Evolutionary conservation across 2,113 vertebrate species (phyloP), one percentile per base, ranked within the genome.

Genomic region (Lagopus leucura): DNA sequence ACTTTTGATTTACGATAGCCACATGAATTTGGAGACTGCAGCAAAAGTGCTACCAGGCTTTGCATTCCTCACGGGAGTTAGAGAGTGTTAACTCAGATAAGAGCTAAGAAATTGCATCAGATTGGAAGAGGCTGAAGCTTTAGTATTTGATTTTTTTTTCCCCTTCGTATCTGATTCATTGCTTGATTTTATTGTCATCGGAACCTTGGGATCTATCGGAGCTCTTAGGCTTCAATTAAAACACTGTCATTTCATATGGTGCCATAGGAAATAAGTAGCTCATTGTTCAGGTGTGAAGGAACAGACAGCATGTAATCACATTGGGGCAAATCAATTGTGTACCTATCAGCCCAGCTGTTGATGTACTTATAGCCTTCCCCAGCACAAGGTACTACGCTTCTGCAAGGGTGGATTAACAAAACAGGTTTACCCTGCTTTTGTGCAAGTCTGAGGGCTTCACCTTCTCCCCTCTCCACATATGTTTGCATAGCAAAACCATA

Each of bases 171-270:
- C 36, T 47, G 52, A 87, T 69, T 89, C 17, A 19, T 69, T 90
- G 61, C 54, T 34, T 60, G 72, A 74, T 86, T 86, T 94, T 92
- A 9, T 89, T 92, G 69, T 83, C 61, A 78, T 22, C 30, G 67
- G 77, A 92, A 52, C 24, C 19, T 74, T 38, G 54, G 48, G 52
- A 95, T 84, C 21, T 42, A 64, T 75, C 42, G 7, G 32, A 73
- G 48, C 43, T 89, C 67, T 52, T 73, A 75, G 11, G 18, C 82
- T 79, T 90, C 81, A 54, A 24, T 61, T 88, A 79, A 89, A 95
- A 42, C 42, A 71, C 30, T 3, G 13, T 48, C 1, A 40, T 63
- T 90, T 82, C 78, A 82, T 0, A 0, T 69, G 48, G 60, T 73
- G 36, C 61, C 8, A 3, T 58, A 79, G 72, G 63, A 85, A 88